Percentiles rank a stretch among this genome's conserved stretches.
Conservation (phyloP, 2,113 vertebrate species). For the pig (Sus scrofa) region DNA sequence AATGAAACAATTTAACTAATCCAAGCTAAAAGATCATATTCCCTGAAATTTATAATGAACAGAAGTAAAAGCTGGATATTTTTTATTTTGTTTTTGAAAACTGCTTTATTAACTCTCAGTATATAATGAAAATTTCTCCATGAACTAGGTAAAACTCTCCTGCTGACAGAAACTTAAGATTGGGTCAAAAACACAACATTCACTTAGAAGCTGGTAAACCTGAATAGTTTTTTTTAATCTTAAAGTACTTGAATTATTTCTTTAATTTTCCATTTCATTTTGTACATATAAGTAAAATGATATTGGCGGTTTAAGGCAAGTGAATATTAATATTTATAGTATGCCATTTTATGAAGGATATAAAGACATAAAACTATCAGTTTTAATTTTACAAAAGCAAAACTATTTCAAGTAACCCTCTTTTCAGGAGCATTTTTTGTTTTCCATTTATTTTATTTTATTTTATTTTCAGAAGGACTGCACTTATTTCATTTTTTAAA, state of each 20-base stretch:
- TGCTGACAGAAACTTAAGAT: not conserved
- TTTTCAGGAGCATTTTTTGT: not conserved
- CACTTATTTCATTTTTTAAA: not conserved
- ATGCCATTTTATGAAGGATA: not conserved
- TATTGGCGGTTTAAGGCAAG: not conserved
- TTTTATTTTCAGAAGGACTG: no score
- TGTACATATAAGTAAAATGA: not conserved
- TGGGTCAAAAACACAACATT: not conserved
- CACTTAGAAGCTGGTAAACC: not conserved
- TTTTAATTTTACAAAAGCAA: not conserved
- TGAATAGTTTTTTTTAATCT: not conserved
- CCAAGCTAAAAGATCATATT: not conserved
- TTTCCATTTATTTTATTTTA: not conserved
- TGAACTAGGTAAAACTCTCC: not conserved
- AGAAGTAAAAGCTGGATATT: not conserved
- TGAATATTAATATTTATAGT: not conserved
- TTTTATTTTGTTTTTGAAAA: not conserved
- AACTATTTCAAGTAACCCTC: not conserved
- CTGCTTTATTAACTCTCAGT: not conserved
- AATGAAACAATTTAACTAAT: not conserved
- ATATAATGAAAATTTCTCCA: not conserved
- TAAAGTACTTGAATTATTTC: not conserved
- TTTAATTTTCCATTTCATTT: constrained; percentile 12
- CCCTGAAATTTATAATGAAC: not conserved
- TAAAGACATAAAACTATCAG: not conserved